Evolutionary conservation across 1,140 invertebrate species (phyloP), one percentile per base, ranked within the genome.

Genomic region (Drosophila kikkawai): DNA sequence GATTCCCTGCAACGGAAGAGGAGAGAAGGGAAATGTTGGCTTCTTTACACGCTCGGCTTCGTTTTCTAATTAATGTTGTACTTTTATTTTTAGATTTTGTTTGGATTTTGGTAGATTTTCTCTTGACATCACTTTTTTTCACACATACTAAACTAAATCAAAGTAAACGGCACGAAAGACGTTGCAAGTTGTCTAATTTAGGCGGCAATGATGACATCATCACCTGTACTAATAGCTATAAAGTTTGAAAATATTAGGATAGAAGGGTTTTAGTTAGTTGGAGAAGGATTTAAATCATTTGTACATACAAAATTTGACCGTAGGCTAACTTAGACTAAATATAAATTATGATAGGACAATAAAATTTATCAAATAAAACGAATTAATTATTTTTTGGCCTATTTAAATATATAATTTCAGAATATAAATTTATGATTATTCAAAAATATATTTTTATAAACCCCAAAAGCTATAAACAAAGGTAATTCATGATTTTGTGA

Each of bases 1-100:
- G 45, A 76, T 64, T 85, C 77, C 84, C 84, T 88, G 85, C 55
- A 90, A 90, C 86, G 82, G 86, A 91, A 90, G 75, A 90, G 88
- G 85, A 82, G 86, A 88, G 81, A 85, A 85, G 79, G 84, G 65
- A 88, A 88, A 85, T 41, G 41, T 83, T 91, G 80, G 82, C 84
- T 85, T 85, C 45, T 61, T 82, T 84, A 84, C 39, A 66, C 81
- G 80, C 66, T 90, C 73, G 75, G 63, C 76, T 68, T 78, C 73
- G 50, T 65, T 75, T 84, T 69, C 63, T 53, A 69, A 53, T 45
- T 53, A 57, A 63, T 55, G 53, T 37, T 56, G 58, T 69, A 39
- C 56, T 60, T 71, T 55, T 65, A 50, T 44, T 70, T 66, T 51
- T 61, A 66, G 42, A 60, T 17, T 19, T 76, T 67, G 34, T 47